Evolutionary conservation across 1,140 invertebrate species (phyloP).

Genomic region (Hesperophylax magnus): DNA sequence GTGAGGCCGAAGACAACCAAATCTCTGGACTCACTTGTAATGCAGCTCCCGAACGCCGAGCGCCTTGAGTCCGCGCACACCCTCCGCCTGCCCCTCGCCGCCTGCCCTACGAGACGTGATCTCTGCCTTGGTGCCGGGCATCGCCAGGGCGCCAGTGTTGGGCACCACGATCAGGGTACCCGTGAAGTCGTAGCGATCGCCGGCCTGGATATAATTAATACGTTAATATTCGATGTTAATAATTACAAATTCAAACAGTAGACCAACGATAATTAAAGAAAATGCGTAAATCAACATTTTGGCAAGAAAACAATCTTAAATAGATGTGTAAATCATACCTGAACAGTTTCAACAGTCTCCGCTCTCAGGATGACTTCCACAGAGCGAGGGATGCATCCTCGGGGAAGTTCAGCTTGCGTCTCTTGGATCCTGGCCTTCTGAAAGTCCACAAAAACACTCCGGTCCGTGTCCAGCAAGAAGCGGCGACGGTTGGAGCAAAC

Average conservation of each 20-base stretch:
- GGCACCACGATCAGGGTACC: slow-evolving; percentile 98
- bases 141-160: slow-evolving; percentile 90
- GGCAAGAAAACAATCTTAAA: no score
- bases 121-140: slow-evolving; percentile 90
- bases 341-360: slow-evolving; percentile 96
- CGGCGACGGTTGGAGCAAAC: slow-evolving; percentile 93
- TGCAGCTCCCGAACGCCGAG: slow-evolving; percentile 96
- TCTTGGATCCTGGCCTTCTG: slow-evolving; percentile 99
- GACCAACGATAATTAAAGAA: no score
- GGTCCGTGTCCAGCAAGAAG: slow-evolving; percentile 94
- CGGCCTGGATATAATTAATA: no score
- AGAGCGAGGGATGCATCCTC: slow-evolving; percentile 96
- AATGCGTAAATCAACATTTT: no score
- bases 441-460: slow-evolving; percentile 97
- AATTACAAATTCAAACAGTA: no score
- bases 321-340: slow-evolving; percentile 77
- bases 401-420: slow-evolving; percentile 96
- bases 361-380: slow-evolving; percentile 97
- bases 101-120: slow-evolving; percentile 80
- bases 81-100: slow-evolving; percentile 84
- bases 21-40: slow-evolving; percentile 73
- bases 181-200: slow-evolving; percentile 95
- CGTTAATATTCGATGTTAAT: no score
- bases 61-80: slow-evolving; percentile 92
- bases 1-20: no score